Conservation (phyloP, 1,140 invertebrate genomes). For the Drosophila lacertosa region DNA sequence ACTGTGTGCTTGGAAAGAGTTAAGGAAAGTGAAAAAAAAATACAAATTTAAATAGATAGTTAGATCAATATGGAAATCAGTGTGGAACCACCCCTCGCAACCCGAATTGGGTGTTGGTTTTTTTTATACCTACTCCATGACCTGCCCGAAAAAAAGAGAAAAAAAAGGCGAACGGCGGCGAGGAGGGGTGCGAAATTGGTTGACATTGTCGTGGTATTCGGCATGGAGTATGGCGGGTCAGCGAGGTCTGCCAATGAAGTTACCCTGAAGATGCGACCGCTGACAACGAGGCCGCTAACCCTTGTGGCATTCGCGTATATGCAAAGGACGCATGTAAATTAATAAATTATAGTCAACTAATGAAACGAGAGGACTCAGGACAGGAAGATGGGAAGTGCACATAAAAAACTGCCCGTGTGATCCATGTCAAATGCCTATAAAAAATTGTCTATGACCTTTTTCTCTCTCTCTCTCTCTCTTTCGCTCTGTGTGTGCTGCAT, state of each 20-base stretch:
- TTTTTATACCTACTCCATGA: slow-evolving; percentile 30
- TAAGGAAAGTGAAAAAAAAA: slow-evolving; percentile 23
- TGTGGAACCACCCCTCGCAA: slow-evolving; percentile 19
- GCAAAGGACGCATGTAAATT: slow-evolving; percentile 81
- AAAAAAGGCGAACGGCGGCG: slow-evolving; percentile 22
- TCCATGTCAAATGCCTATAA: slow-evolving; percentile 71
- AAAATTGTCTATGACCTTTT: slow-evolving; percentile 73
- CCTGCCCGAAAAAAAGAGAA: slow-evolving; percentile 50
- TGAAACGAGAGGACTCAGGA: slow-evolving; percentile 48
- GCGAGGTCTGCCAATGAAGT: slow-evolving; percentile 64
- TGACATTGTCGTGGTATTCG: slow-evolving; percentile 46
- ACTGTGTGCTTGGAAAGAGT: slow-evolving; percentile 7
- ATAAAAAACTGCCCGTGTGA: slow-evolving; percentile 42
- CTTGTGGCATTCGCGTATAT: slow-evolving; percentile 57
- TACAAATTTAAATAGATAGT: slow-evolving; percentile 30
- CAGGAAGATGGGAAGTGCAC: slow-evolving; percentile 40
- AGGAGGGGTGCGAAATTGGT: slow-evolving; percentile 61
- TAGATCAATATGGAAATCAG: slow-evolving; percentile 32
- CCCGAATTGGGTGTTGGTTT: slow-evolving; percentile 5
- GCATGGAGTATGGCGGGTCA: slow-evolving; percentile 50
- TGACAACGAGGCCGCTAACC: slow-evolving; percentile 38
- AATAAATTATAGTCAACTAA: slow-evolving; percentile 82
- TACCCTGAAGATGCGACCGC: slow-evolving; percentile 76
- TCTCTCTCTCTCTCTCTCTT: neutral
- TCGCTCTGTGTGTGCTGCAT: slow-evolving; percentile 6